Conservation (phyloP, 2,888 invertebrate species). For the Torymus auratus region DNA sequence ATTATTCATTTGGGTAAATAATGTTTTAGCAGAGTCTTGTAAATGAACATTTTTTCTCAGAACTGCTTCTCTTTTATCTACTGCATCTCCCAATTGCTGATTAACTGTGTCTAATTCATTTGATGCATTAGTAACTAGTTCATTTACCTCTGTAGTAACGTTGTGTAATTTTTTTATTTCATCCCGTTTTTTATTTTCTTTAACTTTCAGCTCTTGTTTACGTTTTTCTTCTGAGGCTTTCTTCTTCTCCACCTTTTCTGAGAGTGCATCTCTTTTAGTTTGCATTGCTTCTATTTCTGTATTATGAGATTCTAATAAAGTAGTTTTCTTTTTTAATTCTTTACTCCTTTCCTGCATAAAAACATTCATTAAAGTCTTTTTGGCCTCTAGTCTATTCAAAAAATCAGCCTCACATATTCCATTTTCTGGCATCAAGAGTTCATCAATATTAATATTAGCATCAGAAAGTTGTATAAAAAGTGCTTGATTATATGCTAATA, state of each 20-base stretch:
- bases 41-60: slow-evolving; percentile 61
- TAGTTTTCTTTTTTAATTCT: slow-evolving; percentile 46
- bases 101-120: slow-evolving; percentile 56
- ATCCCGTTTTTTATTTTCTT: slow-evolving; percentile 64
- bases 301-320: slow-evolving; percentile 49
- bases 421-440: slow-evolving; percentile 68
- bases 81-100: slow-evolving; percentile 62
- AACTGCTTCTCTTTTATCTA: slow-evolving; percentile 67
- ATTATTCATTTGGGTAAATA: slow-evolving; percentile 65
- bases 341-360: slow-evolving; percentile 59
- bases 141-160: slow-evolving; percentile 61
- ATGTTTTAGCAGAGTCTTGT: slow-evolving; percentile 63
- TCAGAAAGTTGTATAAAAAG: slow-evolving; percentile 65
- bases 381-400: slow-evolving; percentile 62
- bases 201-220: slow-evolving; percentile 58
- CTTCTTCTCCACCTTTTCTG: slow-evolving; percentile 52
- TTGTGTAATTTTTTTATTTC: slow-evolving; percentile 64
- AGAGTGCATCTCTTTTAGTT: slow-evolving; percentile 54
- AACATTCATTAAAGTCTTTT: slow-evolving; percentile 61
- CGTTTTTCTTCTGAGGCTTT: slow-evolving; percentile 54
- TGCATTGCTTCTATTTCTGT: slow-evolving; percentile 54
- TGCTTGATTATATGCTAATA: slow-evolving; percentile 69
- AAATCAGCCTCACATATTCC: slow-evolving; percentile 61
- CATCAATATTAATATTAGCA: slow-evolving; percentile 61
- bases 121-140: slow-evolving; percentile 57